Percentiles rank a stretch among this genome's conserved stretches.
Evolutionary conservation across 2,113 vertebrate genomes (phyloP).

Genomic region (Hymenochirus boettgeri): DNA sequence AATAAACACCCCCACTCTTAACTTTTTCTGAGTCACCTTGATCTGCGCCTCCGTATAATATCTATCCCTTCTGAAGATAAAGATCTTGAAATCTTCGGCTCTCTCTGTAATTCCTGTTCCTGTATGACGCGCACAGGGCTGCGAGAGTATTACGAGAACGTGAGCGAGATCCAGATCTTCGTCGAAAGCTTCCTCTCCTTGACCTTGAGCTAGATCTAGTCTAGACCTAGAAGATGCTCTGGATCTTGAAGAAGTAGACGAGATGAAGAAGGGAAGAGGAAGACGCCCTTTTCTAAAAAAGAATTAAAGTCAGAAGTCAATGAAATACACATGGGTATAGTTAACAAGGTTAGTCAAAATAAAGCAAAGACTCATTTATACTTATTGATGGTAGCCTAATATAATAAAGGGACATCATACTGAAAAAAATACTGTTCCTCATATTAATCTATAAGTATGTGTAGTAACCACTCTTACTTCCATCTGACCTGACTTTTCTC

Average conservation of each 20-base stretch:
- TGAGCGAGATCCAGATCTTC: constrained; percentile 65
- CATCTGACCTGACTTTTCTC: too few relatives aligned
- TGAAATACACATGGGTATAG: too few relatives aligned
- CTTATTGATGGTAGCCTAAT: too few relatives aligned
- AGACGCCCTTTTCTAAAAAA: constrained; percentile 42
- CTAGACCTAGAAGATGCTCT: constrained; percentile 61
- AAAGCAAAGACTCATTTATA: too few relatives aligned
- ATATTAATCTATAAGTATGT: too few relatives aligned
- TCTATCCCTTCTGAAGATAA: constrained; percentile 65
- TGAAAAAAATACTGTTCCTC: too few relatives aligned
- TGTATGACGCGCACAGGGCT: constrained; percentile 57
- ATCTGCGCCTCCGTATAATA: constrained; percentile 48
- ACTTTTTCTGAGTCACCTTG: too few relatives aligned
- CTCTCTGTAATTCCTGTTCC: constrained; percentile 70
- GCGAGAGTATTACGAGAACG: constrained; percentile 69
- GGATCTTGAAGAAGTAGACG: constrained; percentile 72
- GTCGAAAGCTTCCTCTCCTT: constrained; percentile 59
- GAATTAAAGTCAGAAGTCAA: neutral
- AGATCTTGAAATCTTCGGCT: constrained; percentile 60
- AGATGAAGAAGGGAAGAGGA: constrained; percentile 71
- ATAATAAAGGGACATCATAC: too few relatives aligned
- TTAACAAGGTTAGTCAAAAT: too few relatives aligned
- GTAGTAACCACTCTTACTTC: too few relatives aligned
- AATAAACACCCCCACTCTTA: too few relatives aligned
- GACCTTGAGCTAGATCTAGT: constrained; percentile 78